Evolutionary conservation across 2,113 vertebrate species (phyloP).

Genomic region (Ochotona curzoniae): DNA sequence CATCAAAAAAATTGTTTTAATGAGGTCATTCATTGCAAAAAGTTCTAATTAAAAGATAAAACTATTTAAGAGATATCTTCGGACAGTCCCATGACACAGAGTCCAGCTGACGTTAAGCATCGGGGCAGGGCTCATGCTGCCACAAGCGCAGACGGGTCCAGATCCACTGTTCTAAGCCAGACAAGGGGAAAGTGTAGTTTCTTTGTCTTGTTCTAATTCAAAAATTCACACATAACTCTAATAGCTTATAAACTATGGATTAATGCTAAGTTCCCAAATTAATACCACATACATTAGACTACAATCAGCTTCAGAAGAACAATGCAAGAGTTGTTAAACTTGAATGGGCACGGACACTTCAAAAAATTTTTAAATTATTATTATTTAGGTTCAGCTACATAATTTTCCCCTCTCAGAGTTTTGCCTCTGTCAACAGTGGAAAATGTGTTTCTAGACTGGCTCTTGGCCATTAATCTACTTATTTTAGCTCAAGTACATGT

Average conservation of each 20-base stretch:
- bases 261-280: conserved; percentile 36
- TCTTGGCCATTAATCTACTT: conserved; percentile 69
- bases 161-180: background rate
- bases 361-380: background rate
- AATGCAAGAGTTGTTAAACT: conserved; percentile 11
- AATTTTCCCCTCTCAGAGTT: background rate
- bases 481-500: conserved; percentile 71
- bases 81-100: background rate
- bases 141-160: background rate
- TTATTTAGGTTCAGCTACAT: conserved; percentile 34
- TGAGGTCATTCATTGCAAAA: conserved; percentile 1
- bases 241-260: conserved; percentile 24
- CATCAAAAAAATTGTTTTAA: too few relatives aligned
- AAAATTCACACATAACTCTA: background rate
- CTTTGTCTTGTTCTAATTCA: conserved; percentile 49
- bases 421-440: conserved; percentile 65
- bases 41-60: conserved; percentile 47
- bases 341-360: conserved; percentile 29
- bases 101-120: background rate
- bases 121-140: background rate
- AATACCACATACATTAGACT: background rate
- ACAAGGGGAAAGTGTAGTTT: conserved; percentile 2
- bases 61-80: background rate
- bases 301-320: conserved; percentile 23
- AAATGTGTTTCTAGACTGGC: conserved; percentile 65